phyloP scores from a whole-genome alignment of 2,113 vertebrate species.

The Antennarius striatus region DNA sequence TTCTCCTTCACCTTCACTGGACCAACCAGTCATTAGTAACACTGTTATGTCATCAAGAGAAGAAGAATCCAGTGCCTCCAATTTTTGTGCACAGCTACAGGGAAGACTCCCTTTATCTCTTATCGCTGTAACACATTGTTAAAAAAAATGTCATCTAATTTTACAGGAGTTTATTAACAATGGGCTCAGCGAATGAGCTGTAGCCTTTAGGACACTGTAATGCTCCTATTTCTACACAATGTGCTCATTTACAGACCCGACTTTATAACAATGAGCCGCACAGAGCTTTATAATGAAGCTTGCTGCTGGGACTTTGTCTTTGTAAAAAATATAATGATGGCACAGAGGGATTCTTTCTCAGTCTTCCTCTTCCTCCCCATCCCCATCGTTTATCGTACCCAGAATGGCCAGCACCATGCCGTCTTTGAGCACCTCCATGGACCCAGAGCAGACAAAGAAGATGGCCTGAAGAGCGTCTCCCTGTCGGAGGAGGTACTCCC shows the following conservation, averaged over 20 bases:
- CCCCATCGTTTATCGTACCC: constrained; percentile 79
- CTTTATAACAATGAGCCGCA: constrained; percentile 36
- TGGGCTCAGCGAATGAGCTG: constrained; percentile 12
- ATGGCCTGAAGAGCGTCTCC: constrained; percentile 98
- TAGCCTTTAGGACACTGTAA: constrained; percentile 28
- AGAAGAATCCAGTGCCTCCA: background rate
- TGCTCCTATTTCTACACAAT: constrained; percentile 35
- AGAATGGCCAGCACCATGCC: constrained; percentile 96
- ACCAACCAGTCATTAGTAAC: background rate
- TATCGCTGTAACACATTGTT: background rate
- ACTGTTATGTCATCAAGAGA: background rate
- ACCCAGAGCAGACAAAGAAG: constrained; percentile 98
- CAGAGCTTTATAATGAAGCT: constrained; percentile 32
- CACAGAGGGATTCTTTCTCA: background rate
- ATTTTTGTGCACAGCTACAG: background rate
- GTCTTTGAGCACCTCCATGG: constrained; percentile 98
- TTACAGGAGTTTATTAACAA: constrained; percentile 30
- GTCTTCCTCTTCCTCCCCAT: no score
- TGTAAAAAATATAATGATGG: constrained; percentile 24
- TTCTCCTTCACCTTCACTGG: background rate
- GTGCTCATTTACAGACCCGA: constrained; percentile 32
- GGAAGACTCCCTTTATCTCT: constrained; percentile 1
- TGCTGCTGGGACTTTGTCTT: constrained; percentile 8
- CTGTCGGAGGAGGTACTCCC: constrained; percentile 95
- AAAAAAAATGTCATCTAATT: constrained; percentile 10